Conservation (phyloP, 2,888 invertebrate species). For the Andrena trimmerana region DNA sequence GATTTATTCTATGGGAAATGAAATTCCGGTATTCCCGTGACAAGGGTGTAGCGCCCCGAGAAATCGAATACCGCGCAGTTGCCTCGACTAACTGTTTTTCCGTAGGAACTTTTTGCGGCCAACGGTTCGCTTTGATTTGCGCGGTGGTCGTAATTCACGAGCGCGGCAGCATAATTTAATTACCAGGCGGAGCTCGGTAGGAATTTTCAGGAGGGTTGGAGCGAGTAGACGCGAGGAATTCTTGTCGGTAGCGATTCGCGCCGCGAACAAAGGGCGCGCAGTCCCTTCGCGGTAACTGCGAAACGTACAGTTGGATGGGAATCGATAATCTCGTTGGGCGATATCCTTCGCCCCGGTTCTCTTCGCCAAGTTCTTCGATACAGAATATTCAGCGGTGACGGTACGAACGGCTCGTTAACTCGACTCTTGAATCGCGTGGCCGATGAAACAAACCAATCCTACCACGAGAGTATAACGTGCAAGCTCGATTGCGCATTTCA, state of each 20-base stretch:
- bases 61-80: too few relatives aligned
- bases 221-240: neutral
- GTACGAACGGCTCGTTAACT: slow-evolving; percentile 18
- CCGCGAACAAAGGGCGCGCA: neutral
- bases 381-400: neutral
- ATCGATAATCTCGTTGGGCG: slow-evolving; percentile 7
- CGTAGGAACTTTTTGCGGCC: too few relatives aligned
- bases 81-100: too few relatives aligned
- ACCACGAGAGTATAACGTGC: neutral
- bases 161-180: neutral
- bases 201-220: neutral
- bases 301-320: neutral
- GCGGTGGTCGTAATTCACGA: neutral
- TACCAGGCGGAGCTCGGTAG: neutral
- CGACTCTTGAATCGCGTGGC: neutral
- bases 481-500: slow-evolving; percentile 6
- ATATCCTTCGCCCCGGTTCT: neutral
- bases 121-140: neutral
- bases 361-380: neutral
- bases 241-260: neutral
- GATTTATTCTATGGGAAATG: too few relatives aligned
- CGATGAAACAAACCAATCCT: neutral
- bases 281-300: neutral
- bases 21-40: too few relatives aligned
- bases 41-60: too few relatives aligned